Evolutionary conservation across 35 echinoderm and acorn worm species (phyloP).

Genomic region (Apostichopus japonicus): DNA sequence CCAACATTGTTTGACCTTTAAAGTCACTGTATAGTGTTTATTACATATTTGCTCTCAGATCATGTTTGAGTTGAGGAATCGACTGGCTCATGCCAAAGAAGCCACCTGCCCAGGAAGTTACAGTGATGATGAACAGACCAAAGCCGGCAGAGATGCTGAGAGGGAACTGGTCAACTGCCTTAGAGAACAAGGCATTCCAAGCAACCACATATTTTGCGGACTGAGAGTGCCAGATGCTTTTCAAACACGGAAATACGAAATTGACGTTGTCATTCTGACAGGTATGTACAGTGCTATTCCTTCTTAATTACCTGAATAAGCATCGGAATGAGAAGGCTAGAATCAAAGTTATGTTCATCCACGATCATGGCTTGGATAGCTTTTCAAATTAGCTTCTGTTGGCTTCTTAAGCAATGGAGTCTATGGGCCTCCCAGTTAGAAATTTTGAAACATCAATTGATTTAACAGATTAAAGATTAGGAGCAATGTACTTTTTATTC

Average conservation of each 20-base stretch:
- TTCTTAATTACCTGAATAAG: too few relatives aligned
- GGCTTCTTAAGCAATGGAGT: too few relatives aligned
- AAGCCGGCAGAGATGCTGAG: constrained; percentile 84
- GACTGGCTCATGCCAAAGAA: constrained; percentile 84
- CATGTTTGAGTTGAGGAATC: constrained; percentile 79
- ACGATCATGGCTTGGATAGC: too few relatives aligned
- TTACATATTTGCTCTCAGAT: background rate
- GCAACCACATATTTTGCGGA: constrained; percentile 68
- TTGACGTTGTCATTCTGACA: constrained; percentile 89
- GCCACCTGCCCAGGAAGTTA: constrained; percentile 70
- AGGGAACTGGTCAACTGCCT: constrained; percentile 62
- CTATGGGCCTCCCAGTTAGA: too few relatives aligned
- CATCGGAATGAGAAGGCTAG: too few relatives aligned
- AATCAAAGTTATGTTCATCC: too few relatives aligned
- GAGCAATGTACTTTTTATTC: too few relatives aligned
- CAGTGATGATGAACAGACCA: constrained; percentile 73
- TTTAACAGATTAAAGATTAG: too few relatives aligned
- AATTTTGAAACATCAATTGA: too few relatives aligned
- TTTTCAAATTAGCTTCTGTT: too few relatives aligned
- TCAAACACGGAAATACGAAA: constrained; percentile 90
- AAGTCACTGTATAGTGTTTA: too few relatives aligned
- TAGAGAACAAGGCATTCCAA: constrained; percentile 63
- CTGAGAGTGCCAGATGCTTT: constrained; percentile 88
- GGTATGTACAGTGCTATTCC: constrained; percentile 72
- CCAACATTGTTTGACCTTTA: too few relatives aligned